A percentile compares a stretch with the other conserved stretches of the same genome.
These are phyloP conservation scores for Gadopsis marmoratus DNA, from an alignment of 2,797 vertebrate species.

Conservation along the genomic window DNA sequence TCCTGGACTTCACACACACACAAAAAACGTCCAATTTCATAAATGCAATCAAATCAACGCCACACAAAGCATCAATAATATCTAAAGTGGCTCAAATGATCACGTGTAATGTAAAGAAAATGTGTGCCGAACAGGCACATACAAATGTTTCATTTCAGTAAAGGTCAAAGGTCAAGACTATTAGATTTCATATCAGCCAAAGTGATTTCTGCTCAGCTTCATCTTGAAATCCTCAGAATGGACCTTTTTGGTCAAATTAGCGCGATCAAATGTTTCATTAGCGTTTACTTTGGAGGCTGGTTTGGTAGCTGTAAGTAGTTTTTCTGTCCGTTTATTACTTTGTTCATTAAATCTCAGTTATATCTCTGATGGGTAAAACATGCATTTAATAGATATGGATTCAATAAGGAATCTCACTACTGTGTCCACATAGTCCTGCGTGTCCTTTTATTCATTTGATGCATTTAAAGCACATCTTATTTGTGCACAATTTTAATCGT, in stretches of 20 bases:
- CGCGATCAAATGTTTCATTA: slow-evolving; percentile 7
- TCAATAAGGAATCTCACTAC: neutral
- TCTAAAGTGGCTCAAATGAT: neutral
- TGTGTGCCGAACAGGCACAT: neutral
- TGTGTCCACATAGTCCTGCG: neutral
- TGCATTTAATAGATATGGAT: neutral
- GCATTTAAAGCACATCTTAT: neutral
- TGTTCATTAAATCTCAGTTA: neutral
- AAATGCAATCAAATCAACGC: no score
- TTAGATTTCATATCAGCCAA: neutral
- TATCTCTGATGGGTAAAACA: neutral
- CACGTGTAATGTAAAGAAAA: neutral
- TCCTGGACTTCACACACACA: no score
- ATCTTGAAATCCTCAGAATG: neutral
- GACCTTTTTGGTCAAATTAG: no score
- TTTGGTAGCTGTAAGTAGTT: neutral
- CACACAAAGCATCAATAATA: neutral
- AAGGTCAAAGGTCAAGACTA: neutral
- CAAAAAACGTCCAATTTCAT: neutral
- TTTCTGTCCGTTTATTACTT: neutral
- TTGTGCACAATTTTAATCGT: neutral
- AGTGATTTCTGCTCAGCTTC: slow-evolving; percentile 4
- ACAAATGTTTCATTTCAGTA: neutral
- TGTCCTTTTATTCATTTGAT: neutral
- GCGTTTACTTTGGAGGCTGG: neutral